Conservation (phyloP, 2,888 invertebrate species). For the Choreutis nemorana region DNA sequence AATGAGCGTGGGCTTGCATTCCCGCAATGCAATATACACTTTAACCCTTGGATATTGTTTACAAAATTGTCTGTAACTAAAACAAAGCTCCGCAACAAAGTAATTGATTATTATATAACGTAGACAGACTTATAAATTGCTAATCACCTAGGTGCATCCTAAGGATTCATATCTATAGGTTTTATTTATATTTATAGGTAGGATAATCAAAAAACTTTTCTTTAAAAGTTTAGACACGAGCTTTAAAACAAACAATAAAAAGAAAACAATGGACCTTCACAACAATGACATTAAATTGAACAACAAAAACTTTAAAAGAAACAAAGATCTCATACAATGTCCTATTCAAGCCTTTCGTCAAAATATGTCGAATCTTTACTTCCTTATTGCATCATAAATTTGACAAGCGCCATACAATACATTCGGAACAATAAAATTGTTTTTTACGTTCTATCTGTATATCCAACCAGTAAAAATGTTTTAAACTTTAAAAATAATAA, state of each 20-base stretch:
- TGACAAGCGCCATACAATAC: constrained; percentile 35
- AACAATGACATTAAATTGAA: constrained; percentile 46
- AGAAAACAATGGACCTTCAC: constrained; percentile 38
- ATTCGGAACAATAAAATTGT: constrained; percentile 17
- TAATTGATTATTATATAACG: too few species aligned
- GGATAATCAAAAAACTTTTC: too few species aligned
- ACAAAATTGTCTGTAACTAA: too few species aligned
- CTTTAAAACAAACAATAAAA: too few species aligned
- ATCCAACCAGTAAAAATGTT: not conserved
- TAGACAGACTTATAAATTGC: too few species aligned
- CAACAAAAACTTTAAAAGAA: constrained; percentile 36
- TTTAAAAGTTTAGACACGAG: too few species aligned
- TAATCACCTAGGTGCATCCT: too few species aligned
- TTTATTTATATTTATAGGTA: too few species aligned
- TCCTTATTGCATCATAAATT: constrained; percentile 63
- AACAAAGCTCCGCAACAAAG: too few species aligned
- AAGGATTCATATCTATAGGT: too few species aligned
- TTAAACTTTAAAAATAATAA: not conserved
- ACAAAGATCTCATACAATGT: constrained; percentile 43
- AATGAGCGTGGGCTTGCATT: constrained; percentile 32
- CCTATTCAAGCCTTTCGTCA: constrained; percentile 61
- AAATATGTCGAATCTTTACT: constrained; percentile 51
- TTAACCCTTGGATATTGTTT: too few species aligned
- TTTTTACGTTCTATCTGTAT: constrained; percentile 7
- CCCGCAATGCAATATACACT: constrained; percentile 1